These are phyloP conservation scores for Trichosurus vulpecula DNA, from an alignment of 2,797 vertebrate species.

Conservation along the genomic window DNA sequence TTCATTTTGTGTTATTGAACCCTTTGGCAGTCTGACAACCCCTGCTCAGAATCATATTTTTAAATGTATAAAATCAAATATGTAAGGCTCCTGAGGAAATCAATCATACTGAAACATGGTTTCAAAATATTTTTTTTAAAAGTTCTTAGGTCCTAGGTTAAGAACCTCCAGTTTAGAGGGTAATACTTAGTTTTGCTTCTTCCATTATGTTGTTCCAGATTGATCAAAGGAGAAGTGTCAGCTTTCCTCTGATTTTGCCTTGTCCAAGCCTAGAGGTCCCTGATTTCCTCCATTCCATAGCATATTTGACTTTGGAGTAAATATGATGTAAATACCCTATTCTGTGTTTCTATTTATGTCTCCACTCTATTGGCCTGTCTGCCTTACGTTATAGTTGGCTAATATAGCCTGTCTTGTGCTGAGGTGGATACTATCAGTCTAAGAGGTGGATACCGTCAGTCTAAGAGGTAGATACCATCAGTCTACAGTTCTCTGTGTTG, in stretches of 20 bases:
- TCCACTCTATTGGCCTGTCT: not conserved
- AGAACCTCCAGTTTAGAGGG: not conserved
- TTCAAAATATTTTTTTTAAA: not conserved
- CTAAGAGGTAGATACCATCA: not conserved
- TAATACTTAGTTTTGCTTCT: not conserved
- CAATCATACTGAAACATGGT: not conserved
- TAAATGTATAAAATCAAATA: not conserved
- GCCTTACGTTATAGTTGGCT: not conserved
- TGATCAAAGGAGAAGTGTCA: not conserved
- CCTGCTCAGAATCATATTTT: not conserved
- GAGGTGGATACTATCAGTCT: not conserved
- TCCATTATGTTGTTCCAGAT: not conserved
- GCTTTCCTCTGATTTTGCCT: not conserved
- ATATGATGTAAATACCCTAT: too few relatives aligned
- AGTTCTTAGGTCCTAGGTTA: not conserved
- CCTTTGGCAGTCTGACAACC: too few relatives aligned
- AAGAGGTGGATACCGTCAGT: too few relatives aligned
- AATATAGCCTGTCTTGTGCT: not conserved
- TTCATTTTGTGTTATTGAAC: too few relatives aligned
- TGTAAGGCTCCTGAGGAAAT: not conserved
- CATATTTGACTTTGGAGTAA: not conserved
- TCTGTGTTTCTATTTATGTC: not conserved
- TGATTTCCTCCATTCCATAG: not conserved
- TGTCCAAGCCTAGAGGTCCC: not conserved
- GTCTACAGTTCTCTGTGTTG: not conserved